Evolutionary conservation across 2,888 invertebrate species (phyloP), one percentile per base, ranked within the genome.

Genomic region (Matsumyia berberina): DNA sequence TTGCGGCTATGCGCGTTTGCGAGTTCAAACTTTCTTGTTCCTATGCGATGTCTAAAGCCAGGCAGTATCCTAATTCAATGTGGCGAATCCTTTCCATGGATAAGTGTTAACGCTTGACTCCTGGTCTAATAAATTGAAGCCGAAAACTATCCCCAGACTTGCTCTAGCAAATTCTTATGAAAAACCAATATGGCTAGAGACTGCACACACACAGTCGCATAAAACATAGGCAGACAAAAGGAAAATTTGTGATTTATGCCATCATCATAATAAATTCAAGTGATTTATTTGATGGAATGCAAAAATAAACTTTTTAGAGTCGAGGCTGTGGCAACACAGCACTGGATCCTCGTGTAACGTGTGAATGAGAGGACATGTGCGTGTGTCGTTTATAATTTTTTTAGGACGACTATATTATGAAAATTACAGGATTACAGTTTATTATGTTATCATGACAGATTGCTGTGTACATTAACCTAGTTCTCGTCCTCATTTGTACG

Each of bases 251-350:
- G 90, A 90, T 90, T 91, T 90, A 90, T 90, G 87, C 87, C 88
- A 88, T 91, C 89, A 90, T 91, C 90, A 91, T 90, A 90, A 91
- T 90, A 90, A 90, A 90, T 90, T 91, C 88, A 88, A 88, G 87
- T 90, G 90, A 91, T 91, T 90, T 91, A 90, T 90, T 87, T 88
- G 64, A 82, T 86, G 86, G 85, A 62, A 83, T 83, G 82, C 82
- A 73, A 83, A 81, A 83, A 83, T 73, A 66, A 83, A 78, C 55
- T 78, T 83, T 78, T 53, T 39, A 57, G 44, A 51, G 67, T 58
- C 58, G 37, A 70, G 60, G 64, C 53, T 70, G 64, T 49, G 64
- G 72, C 58, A 77, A 66, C 66, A 60, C 53, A 72, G 42, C 15
- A 3, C 24, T 5, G 17, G 37, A 33, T 8, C 8, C 17, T 31